Base-by-base conservation (phyloP, 2,797 vertebrate genomes). In the Echiichthys vipera region DNA sequence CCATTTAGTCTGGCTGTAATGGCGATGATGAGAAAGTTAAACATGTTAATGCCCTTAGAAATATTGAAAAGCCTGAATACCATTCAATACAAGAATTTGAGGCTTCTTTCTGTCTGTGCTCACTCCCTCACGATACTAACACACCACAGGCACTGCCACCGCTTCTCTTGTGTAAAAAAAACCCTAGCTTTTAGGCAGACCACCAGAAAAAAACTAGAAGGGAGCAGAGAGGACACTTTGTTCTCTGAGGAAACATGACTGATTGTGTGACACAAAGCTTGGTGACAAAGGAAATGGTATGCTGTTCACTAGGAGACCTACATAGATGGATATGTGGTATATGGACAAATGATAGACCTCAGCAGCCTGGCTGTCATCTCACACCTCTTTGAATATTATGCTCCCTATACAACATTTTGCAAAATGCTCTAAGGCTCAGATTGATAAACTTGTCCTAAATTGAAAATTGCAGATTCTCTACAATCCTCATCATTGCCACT, bases 341-440 rank as follows among this genome's bases (percentile, higher is more conserved):
- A 67, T 84, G 74, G 77, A 82, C 67, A 77, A 81, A 77, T 76
- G 86, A 84, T 74, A 30, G 74, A 81, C 66, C 83, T 77, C 78
- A 66, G 70, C 80, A 65, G 78, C 57, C 39, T 71, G 68, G 40
- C 77, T 81, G 74, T 82, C 80, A 83, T 88, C 74, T 81, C 62
- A 65, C 55, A 75, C 67, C 62, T 74, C 72, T 77, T 59, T 67
- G 79, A 86, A 80, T 83, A 82, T 76, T 65, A 25, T 53, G 55
- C 71, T 81, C 59, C 78, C 76, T 58, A 46, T 43, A 66, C 40
- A 51, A 29, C 59, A 61, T 74, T 85, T 77, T 73, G 34, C 53
- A 59, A 39, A 64, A 73, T 73, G 67, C 71, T 83, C 57, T 61
- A 53, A 50, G 42, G 65, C 74, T 75, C 43, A 66, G 71, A 78